Base-by-base conservation (phyloP, 2,113 vertebrate genomes). In the Myocastor coypus region DNA sequence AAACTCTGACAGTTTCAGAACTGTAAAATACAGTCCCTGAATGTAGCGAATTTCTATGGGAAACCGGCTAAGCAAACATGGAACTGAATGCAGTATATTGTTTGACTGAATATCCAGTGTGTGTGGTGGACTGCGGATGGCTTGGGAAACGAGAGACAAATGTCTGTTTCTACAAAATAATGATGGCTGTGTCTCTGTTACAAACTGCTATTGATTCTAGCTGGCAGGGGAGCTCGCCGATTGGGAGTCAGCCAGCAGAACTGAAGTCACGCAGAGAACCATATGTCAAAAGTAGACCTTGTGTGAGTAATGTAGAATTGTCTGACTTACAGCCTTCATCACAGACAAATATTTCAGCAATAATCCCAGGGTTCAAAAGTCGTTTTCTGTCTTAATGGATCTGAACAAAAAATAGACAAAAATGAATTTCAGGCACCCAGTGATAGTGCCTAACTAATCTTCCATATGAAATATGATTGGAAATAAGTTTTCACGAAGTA, bases 321-420 rank as follows among this genome's bases (percentile, higher is more conserved):
- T 93, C 83, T 16, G 4, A 50, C 57, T 80, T 40, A 83, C 96
- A 97, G 89, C 82, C 57, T 95, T 87, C 61, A 78, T 46, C n/a
- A 96, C 30, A 94, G 11, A 83, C 59, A 91, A 82, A 96, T 94
- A 63, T 93, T 94, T 97, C 59, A 97, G 97, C 57, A 87, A 89
- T 50, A 96, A 95, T 82, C 80, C 40, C 10, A 66, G 88, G 37
- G 83, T 97, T 97, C 95, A 97, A 96, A 96, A 13, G 14, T 42
- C 91, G 55, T 91, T 91, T 68, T 13, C 96, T 28, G 52, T 80
- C 37, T 96, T 97, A 93, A 64, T 81, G 20, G 32, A 81, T 77
- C 77, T 34, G 17, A 83, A 71, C 32, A 89, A 96, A 94, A 86
- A 14, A 4, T 42, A 37, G 46, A 71, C 20, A 69, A 64, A 89